Evolutionary conservation across 2,113 vertebrate genomes (phyloP).

Genomic region (Plecturocebus donacophilus): DNA sequence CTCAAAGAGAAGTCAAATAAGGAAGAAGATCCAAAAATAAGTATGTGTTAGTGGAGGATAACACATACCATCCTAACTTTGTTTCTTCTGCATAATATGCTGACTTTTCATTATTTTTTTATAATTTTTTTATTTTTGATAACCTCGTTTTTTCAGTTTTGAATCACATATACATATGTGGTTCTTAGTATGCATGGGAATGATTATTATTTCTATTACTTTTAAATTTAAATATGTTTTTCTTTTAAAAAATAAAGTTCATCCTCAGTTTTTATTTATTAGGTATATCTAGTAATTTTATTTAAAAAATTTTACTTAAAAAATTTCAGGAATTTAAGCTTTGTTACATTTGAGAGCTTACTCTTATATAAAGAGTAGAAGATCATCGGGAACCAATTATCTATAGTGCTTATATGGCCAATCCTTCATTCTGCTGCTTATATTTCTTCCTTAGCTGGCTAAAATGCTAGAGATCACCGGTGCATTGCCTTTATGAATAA

Average conservation of each 20-base stretch:
- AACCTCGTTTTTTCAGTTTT: conserved; percentile 12
- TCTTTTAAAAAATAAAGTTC: neutral
- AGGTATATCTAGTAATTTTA: neutral
- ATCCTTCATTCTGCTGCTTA: neutral
- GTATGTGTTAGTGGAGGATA: neutral
- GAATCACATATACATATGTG: neutral
- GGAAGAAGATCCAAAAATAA: neutral
- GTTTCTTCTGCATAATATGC: neutral
- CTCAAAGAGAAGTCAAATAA: conserved; percentile 32
- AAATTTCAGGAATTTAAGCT: neutral
- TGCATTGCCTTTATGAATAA: neutral
- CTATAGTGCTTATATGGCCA: neutral
- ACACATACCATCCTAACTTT: neutral
- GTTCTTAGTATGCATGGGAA: neutral
- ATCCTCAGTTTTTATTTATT: neutral
- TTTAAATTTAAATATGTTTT: neutral
- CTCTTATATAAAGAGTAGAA: neutral
- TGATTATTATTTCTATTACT: neutral
- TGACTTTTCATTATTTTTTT: neutral
- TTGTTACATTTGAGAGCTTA: neutral
- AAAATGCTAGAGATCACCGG: neutral
- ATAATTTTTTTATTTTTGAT: neutral
- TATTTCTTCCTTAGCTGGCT: conserved; percentile 19
- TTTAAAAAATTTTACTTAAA: neutral
- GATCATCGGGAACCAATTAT: neutral